Evolutionary conservation across 2,888 invertebrate genomes (phyloP), one percentile per base, ranked within the genome.

Genomic region (Apocheima hispidaria): DNA sequence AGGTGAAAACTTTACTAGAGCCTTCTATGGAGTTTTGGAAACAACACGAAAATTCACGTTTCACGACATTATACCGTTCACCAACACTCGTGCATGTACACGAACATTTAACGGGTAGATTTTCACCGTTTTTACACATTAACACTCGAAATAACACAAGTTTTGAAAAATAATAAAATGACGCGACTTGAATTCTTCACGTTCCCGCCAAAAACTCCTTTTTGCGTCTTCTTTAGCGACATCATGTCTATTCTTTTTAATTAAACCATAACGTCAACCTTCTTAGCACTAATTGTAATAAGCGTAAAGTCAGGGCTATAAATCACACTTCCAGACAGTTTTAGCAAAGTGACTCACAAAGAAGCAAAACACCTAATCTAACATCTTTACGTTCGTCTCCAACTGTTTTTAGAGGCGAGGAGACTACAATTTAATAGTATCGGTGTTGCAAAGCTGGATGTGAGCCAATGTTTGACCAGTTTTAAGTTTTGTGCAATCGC

Each of bases 401-500:
- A 59, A 66, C 63, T 68, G 71, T 74, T 77, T 79, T 76, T 69
- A 73, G 64, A 76, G 77, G 76, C 75, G 78, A 75, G 70, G 78
- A 77, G 81, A 81, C 77, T 84, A 86, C 82, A 81, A 82, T 87
- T 86, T 87, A 83, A 86, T 84, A 81, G 86, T 84, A 87, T 87
- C 82, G 73, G 79, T 83, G 82, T 86, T 81, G 83, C 79, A 77
- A 77, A 78, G 72, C 85, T 92, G 92, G 92, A 87, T 71, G 74
- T 60, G 75, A 73, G 92, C 92, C 92, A 92, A 89, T 81, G 75
- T 84, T 81, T 80, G 77, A 81, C 82, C 83, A 82, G 84, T 87
- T 84, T 85, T 78, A 82, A 84, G 84, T 88, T 90, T 92, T 92
- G 82, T 91, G 92, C 91, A 92, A 92, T 90, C 92, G 92, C 78